Percentiles rank a stretch among this genome's conserved stretches.
Conservation (phyloP, 2,888 invertebrate species). For the Pristionchus maxplancki region DNA sequence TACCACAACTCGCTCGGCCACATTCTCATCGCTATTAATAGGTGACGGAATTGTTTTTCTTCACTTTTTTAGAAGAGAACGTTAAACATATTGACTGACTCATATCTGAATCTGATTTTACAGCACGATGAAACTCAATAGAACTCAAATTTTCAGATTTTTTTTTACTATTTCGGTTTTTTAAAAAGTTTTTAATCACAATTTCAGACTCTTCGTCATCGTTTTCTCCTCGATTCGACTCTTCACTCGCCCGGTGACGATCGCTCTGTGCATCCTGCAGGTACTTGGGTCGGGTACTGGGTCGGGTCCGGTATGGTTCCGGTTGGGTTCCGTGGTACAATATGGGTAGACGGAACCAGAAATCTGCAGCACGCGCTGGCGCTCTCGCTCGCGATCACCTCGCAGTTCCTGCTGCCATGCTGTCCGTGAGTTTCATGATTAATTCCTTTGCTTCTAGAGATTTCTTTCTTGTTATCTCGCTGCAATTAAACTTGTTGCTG, state of each 20-base stretch:
- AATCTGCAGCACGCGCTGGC: background rate
- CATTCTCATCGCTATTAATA: conserved; percentile 11
- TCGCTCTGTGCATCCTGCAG: background rate
- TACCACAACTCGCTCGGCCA: conserved; percentile 39
- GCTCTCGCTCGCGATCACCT: background rate
- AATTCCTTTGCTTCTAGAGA: no score
- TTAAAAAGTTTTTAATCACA: no score
- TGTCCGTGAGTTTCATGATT: conserved; percentile 37
- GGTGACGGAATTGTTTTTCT: background rate
- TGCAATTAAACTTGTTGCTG: no score
- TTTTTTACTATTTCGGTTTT: no score
- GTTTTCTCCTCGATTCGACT: conserved; percentile 4
- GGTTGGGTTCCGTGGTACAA: no score
- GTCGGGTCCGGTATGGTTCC: no score
- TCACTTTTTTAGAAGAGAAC: background rate
- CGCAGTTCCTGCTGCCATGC: conserved; percentile 31
- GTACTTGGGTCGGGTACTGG: background rate
- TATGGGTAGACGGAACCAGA: no score
- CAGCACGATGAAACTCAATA: background rate
- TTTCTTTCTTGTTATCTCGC: no score
- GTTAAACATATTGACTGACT: background rate
- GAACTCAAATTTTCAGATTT: background rate
- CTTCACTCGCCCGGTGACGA: background rate
- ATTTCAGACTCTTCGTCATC: conserved; percentile 26
- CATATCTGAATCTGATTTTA: no score